Base-by-base conservation (phyloP, 1,140 invertebrate species). In the Battus philenor region DNA sequence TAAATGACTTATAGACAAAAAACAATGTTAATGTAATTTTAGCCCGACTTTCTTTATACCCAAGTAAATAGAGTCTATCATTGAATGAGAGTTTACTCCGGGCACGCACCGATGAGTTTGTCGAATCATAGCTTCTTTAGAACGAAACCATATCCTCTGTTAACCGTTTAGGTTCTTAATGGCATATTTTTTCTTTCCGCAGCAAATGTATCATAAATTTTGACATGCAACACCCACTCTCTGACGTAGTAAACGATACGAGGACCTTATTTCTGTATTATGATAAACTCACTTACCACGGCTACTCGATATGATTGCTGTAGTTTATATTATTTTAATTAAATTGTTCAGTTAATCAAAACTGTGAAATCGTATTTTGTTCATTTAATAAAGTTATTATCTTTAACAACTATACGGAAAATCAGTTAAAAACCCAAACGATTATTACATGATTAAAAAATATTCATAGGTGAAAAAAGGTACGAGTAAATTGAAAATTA, bases 101-200 rank as follows among this genome's bases (percentile, higher is more conserved):
- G 8, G 13, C 1, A 16, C 10, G 32, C 0, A 22, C 44, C 36
- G 9, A 15, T 26, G 44, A n/a, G 22, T 48, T 62, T 50, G 62
- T 56, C 16, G 27, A 32, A 38, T 34, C 31, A 31, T 26, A 53
- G 56, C 48, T 68, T 68, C 57, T 65, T 68, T 62, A 54, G 61
- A 67, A 68, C 50, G 70, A 72, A 76, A 74, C 66, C 52, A 68
- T 70, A 71, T 73, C 69, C 67, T 62, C 55, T 56, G 68, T 76
- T 72, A 70, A 79, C 72, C 72, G 66, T 79, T 79, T 79, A 70
- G 62, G 59, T 58, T 67, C 61, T 75, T 77, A 79, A 77, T 76
- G 70, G 60, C 51, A 59, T 67, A 68, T 55, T 59, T 72, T 76
- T 72, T 65, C 50, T 64, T 53, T 46, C 44, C 47, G 58, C 59